A percentile compares a stretch with the other conserved stretches of the same genome.
phyloP scores from a whole-genome alignment of 2,888 invertebrate genomes.

The Eupithecia abbreviata region DNA sequence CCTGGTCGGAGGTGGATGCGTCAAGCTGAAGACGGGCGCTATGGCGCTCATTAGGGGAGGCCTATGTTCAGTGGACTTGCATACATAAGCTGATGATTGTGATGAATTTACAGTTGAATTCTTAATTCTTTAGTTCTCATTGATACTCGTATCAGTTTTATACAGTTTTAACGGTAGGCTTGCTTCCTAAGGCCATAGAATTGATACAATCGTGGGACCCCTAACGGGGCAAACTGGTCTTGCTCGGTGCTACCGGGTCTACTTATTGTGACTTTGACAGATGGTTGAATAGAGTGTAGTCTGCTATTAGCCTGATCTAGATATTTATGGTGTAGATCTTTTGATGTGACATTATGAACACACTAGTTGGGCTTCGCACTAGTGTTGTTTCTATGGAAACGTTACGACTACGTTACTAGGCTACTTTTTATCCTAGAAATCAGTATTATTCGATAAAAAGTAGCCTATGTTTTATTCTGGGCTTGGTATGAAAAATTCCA shows the following conservation, averaged over 20 bases:
- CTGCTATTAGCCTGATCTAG: slow-evolving; percentile 8
- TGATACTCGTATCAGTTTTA: slow-evolving; percentile 24
- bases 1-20: too few relatives aligned
- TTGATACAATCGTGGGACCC: slow-evolving; percentile 36
- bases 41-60: too few relatives aligned
- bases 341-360: background rate
- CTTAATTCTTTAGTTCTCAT: slow-evolving; percentile 21
- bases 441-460: too few relatives aligned
- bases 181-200: slow-evolving; percentile 29
- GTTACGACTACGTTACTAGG: too few relatives aligned
- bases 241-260: slow-evolving; percentile 23
- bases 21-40: too few relatives aligned
- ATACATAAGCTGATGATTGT: too few relatives aligned
- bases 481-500: too few relatives aligned
- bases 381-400: too few relatives aligned
- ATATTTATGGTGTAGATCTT: background rate
- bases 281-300: slow-evolving; percentile 21
- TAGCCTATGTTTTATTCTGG: too few relatives aligned
- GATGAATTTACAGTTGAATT: background rate
- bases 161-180: slow-evolving; percentile 33
- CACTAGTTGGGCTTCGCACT: background rate
- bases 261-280: slow-evolving; percentile 25
- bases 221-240: slow-evolving; percentile 36
- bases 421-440: too few relatives aligned
- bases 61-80: too few relatives aligned